A percentile compares a stretch with the other conserved stretches of the same genome.
Conservation (phyloP, 2,888 invertebrate species). For the Hypolimnas misippus region DNA sequence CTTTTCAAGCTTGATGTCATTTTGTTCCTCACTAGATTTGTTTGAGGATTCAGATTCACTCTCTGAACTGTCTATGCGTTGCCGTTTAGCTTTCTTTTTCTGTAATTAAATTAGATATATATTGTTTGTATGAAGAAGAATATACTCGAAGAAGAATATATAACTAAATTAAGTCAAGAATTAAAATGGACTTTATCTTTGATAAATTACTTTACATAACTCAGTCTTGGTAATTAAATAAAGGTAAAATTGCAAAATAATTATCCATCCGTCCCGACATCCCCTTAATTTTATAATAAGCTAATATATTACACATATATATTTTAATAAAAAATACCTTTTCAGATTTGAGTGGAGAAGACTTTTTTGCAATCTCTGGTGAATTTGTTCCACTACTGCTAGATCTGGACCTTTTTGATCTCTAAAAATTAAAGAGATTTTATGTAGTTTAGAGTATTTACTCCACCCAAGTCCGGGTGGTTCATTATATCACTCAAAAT, state of each 20-base stretch:
- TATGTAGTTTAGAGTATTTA: not conserved
- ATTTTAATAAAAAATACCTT: slow-evolving; percentile 41
- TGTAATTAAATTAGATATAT: slow-evolving; percentile 40
- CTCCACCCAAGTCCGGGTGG: no score
- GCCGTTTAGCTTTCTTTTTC: slow-evolving; percentile 69
- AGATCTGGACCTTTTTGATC: slow-evolving; percentile 61
- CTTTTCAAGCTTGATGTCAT: slow-evolving; percentile 54
- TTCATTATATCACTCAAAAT: no score
- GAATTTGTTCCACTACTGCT: slow-evolving; percentile 66
- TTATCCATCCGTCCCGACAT: no score
- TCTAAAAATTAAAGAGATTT: slow-evolving; percentile 48
- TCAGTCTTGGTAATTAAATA: no score
- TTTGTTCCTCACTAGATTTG: slow-evolving; percentile 35
- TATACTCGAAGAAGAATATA: no score
- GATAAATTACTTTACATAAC: no score
- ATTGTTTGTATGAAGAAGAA: no score
- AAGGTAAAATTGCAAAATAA: no score
- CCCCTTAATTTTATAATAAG: no score
- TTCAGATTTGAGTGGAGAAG: slow-evolving; percentile 43
- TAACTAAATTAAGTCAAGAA: no score
- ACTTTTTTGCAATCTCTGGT: slow-evolving; percentile 42
- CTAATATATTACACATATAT: no score
- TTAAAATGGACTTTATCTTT: no score
- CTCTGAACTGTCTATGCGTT: slow-evolving; percentile 69
- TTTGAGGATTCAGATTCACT: slow-evolving; percentile 58